Evolutionary conservation across 2,888 invertebrate genomes (phyloP), one percentile per base, ranked within the genome.

Genomic region (Amiota minor): DNA sequence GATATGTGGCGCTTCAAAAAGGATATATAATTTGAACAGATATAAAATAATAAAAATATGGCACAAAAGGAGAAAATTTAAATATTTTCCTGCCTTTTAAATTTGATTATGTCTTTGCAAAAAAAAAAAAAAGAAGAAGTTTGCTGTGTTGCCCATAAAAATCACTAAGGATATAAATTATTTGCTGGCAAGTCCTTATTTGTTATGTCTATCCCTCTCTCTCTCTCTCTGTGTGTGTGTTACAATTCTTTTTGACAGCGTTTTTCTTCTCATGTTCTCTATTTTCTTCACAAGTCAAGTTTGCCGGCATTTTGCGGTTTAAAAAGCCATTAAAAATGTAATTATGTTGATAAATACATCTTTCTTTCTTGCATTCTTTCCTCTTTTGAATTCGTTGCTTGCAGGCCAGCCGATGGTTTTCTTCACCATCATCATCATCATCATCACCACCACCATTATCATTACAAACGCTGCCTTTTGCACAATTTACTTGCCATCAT

Each of bases 251-350:
- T 35, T 35, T 35, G 35, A 35, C 35, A 35, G 35, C 35, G 2
- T 35, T 35, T 35, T 53, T 53, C n/a, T 20, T 59, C 59, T 59
- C 59, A 59, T 20, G 6, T 35, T 35, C 35, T 35, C 35, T 35
- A 35, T 35, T 35, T 35, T 35, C 35, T 35, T 35, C 35, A 35
- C 35, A 35, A 35, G 35, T 35, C 59, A 59, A 59, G 59, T 67
- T 20, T 68, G 64, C 64, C 53, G 81, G 80, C 81, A 77, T 81
- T 86, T 87, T 86, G 86, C 81, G 85, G 87, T 80, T 87, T 87
- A 82, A 87, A 85, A 86, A 83, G 86, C 87, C 87, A 87, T 87
- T 87, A 87, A 87, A 87, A 87, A 86, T 86, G 86, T 86, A 87
- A 87, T 87, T 87, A 87, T 87, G 84, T 86, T 87, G 86, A 86